Evolutionary conservation across 92 coral and sea anemone species (phyloP).

Genomic region (Epizoanthus illoricatus): DNA sequence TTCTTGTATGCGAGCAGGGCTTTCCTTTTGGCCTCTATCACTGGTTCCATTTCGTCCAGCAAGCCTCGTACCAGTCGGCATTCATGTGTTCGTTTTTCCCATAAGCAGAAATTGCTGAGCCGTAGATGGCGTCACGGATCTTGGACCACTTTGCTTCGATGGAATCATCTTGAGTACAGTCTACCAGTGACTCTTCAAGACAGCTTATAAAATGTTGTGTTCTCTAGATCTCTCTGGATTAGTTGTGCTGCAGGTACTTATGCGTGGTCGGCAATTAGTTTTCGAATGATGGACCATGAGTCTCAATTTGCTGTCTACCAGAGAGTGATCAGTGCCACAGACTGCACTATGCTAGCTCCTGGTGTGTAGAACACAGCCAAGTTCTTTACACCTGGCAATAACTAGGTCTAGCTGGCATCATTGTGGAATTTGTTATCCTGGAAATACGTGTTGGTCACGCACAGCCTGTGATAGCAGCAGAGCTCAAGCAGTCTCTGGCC

Average conservation of each 20-base stretch:
- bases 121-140: conserved; percentile 30
- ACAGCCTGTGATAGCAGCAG: conserved; percentile 23
- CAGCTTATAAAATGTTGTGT: background rate
- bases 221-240: conserved; percentile 1
- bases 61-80: conserved; percentile 42
- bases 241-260: background rate
- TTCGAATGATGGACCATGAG: background rate
- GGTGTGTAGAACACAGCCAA: background rate
- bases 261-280: background rate
- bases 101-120: conserved; percentile 35
- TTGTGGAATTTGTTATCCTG: conserved; percentile 20
- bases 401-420: conserved; percentile 28
- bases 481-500: conserved; percentile 53
- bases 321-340: background rate
- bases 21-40: background rate
- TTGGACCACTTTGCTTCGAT: conserved; percentile 13
- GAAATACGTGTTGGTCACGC: conserved; percentile 31
- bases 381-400: conserved; percentile 3
- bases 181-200: background rate
- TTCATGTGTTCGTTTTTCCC: conserved; percentile 36
- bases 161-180: conserved; percentile 6
- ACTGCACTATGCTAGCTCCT: background rate
- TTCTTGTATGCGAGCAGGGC: background rate
- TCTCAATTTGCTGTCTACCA: background rate
- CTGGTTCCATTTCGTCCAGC: background rate